A percentile compares a stretch with the other conserved stretches of the same genome.
Evolutionary conservation across 2,797 vertebrate species (phyloP).

Genomic region (Galagoides demidoff): DNA sequence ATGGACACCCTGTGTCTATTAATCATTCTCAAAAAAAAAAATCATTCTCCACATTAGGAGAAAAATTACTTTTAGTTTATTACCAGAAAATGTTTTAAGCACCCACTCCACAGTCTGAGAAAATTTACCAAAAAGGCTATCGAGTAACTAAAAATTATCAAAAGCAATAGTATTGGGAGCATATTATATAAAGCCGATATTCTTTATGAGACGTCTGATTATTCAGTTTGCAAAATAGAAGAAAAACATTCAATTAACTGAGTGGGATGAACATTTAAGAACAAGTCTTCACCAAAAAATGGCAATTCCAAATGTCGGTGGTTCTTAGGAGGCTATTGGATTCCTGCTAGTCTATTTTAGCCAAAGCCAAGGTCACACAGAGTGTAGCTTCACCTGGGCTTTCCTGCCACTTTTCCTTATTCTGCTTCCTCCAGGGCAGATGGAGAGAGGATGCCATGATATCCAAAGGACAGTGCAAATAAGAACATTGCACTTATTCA

Average conservation of each 20-base stretch:
- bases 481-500: background rate
- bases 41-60: conserved; percentile 1
- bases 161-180: background rate
- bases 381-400: background rate
- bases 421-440: background rate
- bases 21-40: too few relatives aligned
- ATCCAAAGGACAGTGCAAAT: background rate
- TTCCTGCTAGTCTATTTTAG: background rate
- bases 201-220: background rate
- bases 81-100: background rate
- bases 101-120: background rate
- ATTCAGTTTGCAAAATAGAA: background rate
- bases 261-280: background rate
- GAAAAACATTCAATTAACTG: background rate
- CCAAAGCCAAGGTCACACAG: background rate
- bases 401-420: background rate
- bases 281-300: background rate
- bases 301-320: background rate
- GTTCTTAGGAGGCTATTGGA: background rate
- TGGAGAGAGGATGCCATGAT: background rate
- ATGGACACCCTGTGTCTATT: too few relatives aligned
- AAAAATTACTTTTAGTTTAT: conserved; percentile 15
- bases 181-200: background rate
- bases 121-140: background rate
- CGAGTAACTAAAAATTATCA: conserved; percentile 33